A percentile compares a stretch with the other conserved stretches of the same genome.
Evolutionary conservation across 1,140 invertebrate genomes (phyloP).

Genomic region (Drosophila guanche): DNA sequence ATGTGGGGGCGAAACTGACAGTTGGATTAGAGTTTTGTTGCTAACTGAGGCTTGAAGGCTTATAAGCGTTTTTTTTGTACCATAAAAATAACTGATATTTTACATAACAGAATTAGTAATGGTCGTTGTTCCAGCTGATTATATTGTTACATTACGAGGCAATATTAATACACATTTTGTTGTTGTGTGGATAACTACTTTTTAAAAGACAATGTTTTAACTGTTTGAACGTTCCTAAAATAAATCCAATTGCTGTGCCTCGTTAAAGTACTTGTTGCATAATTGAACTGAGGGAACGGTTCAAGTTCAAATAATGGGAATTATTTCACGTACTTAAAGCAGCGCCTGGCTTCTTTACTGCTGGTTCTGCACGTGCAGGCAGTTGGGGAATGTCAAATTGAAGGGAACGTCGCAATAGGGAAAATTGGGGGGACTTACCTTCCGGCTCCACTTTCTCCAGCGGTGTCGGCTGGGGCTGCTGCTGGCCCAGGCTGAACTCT

Average conservation of each 20-base stretch:
- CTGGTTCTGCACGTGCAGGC: constrained; percentile 15
- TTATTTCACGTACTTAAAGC: constrained; percentile 51
- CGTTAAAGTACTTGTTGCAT: constrained; percentile 36
- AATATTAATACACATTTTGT: background rate
- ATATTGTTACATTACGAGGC: background rate
- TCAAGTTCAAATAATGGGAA: constrained; percentile 45
- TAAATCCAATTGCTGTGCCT: background rate
- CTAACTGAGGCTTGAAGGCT: too few relatives aligned
- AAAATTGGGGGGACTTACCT: constrained; percentile 35
- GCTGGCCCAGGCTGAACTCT: constrained; percentile 44
- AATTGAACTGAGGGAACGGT: constrained; percentile 28
- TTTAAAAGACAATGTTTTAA: background rate
- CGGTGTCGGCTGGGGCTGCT: constrained; percentile 8
- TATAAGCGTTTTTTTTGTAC: background rate
- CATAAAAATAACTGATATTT: background rate
- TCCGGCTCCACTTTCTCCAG: constrained; percentile 17
- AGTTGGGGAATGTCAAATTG: background rate
- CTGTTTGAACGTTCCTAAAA: constrained; percentile 3
- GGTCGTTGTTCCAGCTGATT: background rate
- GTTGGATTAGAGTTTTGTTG: too few relatives aligned
- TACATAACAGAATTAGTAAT: background rate
- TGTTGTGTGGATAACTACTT: background rate
- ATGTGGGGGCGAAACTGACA: too few relatives aligned
- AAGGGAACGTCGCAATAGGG: background rate
- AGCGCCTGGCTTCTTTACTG: constrained; percentile 24